Evolutionary conservation across 2,888 invertebrate species (phyloP), one percentile per base, ranked within the genome.

Genomic region (Hedya salicella): DNA sequence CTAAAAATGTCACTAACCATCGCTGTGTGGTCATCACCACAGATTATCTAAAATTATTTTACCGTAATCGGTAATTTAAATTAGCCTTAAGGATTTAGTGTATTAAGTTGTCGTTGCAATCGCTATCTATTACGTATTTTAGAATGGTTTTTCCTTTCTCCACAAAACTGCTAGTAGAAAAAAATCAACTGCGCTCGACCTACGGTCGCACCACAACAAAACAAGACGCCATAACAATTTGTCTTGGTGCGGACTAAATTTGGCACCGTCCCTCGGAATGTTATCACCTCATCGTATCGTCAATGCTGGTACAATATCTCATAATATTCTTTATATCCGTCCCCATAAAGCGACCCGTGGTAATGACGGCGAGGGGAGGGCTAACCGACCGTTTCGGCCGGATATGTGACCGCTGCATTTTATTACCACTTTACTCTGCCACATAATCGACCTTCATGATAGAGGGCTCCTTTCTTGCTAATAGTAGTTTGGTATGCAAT

Each of bases 391-490:
- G 87, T 91, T 90, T 87, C 85, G 89, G 83, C 83, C 83, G 86
- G 87, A 89, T 90, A 91, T 91, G 91, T 91, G 91, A 89, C 92
- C 92, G 92, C 91, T 92, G 91, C 91, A 91, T 92, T 92, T 92
- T 92, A 92, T 91, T 84, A 91, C 92, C 92, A 90, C 91, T 92
- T 91, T 88, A 89, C 88, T 87, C 85, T 85, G 89, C 91, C 91
- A 91, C 92, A 88, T 91, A 92, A 91, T 91, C 91, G 91, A 81
- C 89, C 89, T 86, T 87, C 87, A 81, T 90, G 91, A 91, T 89
- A 85, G 86, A 91, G 87, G 89, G 88, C 86, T 87, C 84, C 25
- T 25, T 86, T 82, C 75, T 76, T 78, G 81, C 85, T 88, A 87
- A 90, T 89, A 84, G 86, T 80, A 79, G 76, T 77, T 80, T 79